These are phyloP conservation scores for Drosophila demipolita DNA, from an alignment of 2,888 invertebrate species.

Conservation along the genomic window DNA sequence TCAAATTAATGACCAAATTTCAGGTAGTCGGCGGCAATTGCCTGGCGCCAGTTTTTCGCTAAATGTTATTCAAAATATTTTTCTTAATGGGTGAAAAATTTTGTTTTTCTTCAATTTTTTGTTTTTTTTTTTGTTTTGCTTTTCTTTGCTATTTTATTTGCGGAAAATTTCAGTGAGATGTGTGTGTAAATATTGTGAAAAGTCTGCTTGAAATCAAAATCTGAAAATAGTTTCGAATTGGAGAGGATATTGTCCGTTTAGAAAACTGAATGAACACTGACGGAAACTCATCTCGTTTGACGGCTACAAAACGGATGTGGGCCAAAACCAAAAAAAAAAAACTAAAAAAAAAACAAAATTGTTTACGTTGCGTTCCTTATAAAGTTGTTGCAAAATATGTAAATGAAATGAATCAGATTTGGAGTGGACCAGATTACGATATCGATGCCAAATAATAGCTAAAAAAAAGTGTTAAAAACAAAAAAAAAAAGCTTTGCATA, in stretches of 20 bases:
- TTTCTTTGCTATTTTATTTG: slow-evolving; percentile 36
- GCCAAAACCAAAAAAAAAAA: neutral
- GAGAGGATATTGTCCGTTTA: slow-evolving; percentile 11
- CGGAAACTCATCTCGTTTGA: slow-evolving; percentile 31
- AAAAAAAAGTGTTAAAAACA: neutral
- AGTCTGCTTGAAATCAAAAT: slow-evolving; percentile 30
- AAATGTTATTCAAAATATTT: slow-evolving; percentile 74
- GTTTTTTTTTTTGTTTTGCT: neutral
- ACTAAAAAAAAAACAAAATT: neutral
- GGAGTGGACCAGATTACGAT: neutral
- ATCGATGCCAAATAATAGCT: neutral
- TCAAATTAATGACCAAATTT: slow-evolving; percentile 70
- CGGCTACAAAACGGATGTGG: slow-evolving; percentile 24
- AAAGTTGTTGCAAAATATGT: slow-evolving; percentile 1
- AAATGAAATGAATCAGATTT: neutral
- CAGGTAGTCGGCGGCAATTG: slow-evolving; percentile 63
- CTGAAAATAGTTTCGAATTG: slow-evolving; percentile 32
- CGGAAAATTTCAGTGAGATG: slow-evolving; percentile 58
- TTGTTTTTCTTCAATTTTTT: slow-evolving; percentile 1
- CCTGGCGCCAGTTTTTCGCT: slow-evolving; percentile 72
- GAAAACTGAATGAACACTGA: slow-evolving; percentile 8
- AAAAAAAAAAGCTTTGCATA: neutral
- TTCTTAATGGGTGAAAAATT: slow-evolving; percentile 33
- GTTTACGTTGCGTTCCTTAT: neutral
- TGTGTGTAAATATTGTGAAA: slow-evolving; percentile 47